Percentiles rank a stretch among this genome's conserved stretches.
phyloP scores from a whole-genome alignment of 2,888 invertebrate genomes.

The Aleiodes leptofemur region DNA sequence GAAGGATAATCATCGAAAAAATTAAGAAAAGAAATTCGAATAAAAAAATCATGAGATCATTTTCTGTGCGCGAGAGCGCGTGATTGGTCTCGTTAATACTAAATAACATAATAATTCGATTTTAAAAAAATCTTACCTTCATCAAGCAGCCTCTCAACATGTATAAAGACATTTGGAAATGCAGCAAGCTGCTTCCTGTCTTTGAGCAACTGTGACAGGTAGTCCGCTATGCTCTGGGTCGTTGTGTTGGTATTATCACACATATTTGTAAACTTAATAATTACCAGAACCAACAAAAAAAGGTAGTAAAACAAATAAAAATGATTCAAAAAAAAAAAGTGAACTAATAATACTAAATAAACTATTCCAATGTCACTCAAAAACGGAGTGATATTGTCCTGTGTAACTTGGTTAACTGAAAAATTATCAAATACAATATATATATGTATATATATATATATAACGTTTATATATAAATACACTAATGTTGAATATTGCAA shows the following conservation, averaged over 20 bases:
- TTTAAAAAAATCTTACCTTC: constrained; percentile 86
- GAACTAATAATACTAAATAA: neutral
- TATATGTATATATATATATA: constrained; percentile 23
- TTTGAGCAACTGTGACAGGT: constrained; percentile 99
- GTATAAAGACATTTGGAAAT: constrained; percentile 99
- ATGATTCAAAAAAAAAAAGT: neutral
- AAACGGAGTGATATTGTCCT: too few species aligned
- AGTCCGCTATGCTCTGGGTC: constrained; percentile 98
- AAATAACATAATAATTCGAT: too few species aligned
- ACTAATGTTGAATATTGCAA: constrained; percentile 13
- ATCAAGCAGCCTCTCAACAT: constrained; percentile 98
- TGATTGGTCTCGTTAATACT: too few species aligned
- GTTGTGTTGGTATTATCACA: constrained; percentile 78
- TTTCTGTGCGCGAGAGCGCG: too few species aligned
- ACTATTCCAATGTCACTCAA: constrained; percentile 13
- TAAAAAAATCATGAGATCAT: too few species aligned
- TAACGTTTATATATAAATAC: constrained; percentile 25
- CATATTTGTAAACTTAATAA: constrained; percentile 59
- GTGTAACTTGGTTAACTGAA: too few species aligned
- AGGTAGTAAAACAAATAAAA: constrained; percentile 13
- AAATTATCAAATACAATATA: neutral
- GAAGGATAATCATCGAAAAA: too few species aligned
- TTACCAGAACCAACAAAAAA: constrained; percentile 11
- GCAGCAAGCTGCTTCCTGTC: constrained; percentile 99
- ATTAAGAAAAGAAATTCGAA: too few species aligned